A percentile compares a stretch with the other conserved stretches of the same genome.
phyloP scores from a whole-genome alignment of 2,888 invertebrate genomes.

The Lithophane leautieri region DNA sequence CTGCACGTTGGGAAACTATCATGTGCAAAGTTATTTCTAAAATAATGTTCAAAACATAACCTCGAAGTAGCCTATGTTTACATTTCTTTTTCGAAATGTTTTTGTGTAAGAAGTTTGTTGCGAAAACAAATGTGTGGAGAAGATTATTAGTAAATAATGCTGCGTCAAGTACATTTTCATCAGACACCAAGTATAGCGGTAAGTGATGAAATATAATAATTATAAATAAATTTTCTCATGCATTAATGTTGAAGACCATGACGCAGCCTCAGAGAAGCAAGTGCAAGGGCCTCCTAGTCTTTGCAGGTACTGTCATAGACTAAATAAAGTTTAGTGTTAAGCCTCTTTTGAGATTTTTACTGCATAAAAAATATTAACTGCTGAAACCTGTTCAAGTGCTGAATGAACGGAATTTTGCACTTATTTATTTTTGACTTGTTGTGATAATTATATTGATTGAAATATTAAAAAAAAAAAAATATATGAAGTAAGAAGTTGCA shows the following conservation, averaged over 20 bases:
- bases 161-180: constrained; percentile 10
- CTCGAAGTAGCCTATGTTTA: constrained; percentile 35
- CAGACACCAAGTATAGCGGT: constrained; percentile 47
- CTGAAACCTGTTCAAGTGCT: not conserved
- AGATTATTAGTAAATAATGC: constrained; percentile 45
- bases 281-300: not conserved
- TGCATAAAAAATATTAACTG: too few relatives aligned
- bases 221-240: not conserved
- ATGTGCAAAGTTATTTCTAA: constrained; percentile 16
- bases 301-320: not conserved
- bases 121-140: constrained; percentile 30
- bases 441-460: not conserved
- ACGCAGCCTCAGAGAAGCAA: constrained; percentile 11
- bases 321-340: not conserved
- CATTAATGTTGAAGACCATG: not conserved
- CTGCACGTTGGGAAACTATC: not conserved
- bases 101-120: constrained; percentile 49
- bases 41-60: constrained; percentile 59
- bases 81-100: constrained; percentile 48
- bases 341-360: not conserved
- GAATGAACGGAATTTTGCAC: not conserved
- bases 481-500: too few relatives aligned
- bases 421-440: too few relatives aligned
- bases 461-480: not conserved
- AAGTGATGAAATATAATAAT: constrained; percentile 43